Base-by-base conservation (phyloP, 2,113 vertebrate species). In the Oryzias melastigma region DNA sequence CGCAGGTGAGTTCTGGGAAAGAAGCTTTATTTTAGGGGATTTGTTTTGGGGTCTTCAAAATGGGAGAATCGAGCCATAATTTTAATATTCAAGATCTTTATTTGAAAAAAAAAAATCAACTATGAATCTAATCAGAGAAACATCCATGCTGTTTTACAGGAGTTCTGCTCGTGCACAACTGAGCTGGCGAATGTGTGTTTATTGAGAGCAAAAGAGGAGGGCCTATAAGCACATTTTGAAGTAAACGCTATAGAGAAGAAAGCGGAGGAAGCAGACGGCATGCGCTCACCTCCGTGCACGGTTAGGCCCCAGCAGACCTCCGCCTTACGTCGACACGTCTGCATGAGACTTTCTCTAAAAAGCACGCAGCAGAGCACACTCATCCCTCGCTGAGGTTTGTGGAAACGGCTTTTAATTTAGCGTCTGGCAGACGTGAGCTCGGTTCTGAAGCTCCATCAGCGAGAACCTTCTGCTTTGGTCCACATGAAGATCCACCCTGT, bases 371-470 rank as follows among this genome's bases (percentile, higher is more conserved):
- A 62, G 81, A 81, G 79, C 69, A 52, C 67, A 83, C 75, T 75
- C 42, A 80, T 68, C 66, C 79, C 62, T 57, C 44, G 71, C 70
- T 78, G 78, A 71, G 82, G 78, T 84, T 80, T 68, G 8, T 52
- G 68, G 20, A 73, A 56, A 50, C 58, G 63, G 67, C 67, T 82
- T 86, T 83, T 84, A 86, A 89, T 83, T 87, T 78, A 80, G 69
- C 42, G 67, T 64, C 78, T 82, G 74, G 81, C 68, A 83, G 65
- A 62, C 81, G 73, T 81, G 74, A 45, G 42, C 47, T 61, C 72
- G 63, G 71, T 47, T 63, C 66, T 53, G 55, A 72, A 77, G 80
- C 75, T 79, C 77, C 64, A 79, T 82, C 69, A 69, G 73, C 80
- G 65, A 48, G 42, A 73, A 67, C 81, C 64, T 69, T 80, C 60